Evolutionary conservation across 2,888 invertebrate species (phyloP).

Genomic region (Sinohyriopsis cumingii): DNA sequence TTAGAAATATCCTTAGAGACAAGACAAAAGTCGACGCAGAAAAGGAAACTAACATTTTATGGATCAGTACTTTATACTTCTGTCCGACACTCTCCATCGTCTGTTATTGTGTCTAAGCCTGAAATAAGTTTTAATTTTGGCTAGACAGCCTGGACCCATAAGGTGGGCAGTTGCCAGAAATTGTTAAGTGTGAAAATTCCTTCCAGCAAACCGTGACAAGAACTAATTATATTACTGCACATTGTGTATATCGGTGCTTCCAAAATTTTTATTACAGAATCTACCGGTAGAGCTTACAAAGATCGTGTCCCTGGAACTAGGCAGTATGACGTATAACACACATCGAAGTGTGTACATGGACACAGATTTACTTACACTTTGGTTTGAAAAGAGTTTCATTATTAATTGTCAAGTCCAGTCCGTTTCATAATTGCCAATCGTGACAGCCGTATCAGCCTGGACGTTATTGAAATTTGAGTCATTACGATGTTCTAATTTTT

Average conservation of each 20-base stretch:
- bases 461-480: not conserved
- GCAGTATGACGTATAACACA: not conserved
- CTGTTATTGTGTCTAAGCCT: too few relatives aligned
- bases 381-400: conserved; percentile 7
- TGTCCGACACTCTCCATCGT: too few relatives aligned
- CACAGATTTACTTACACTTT: not conserved
- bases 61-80: too few relatives aligned
- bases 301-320: conserved; percentile 6
- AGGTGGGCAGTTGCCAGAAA: too few relatives aligned
- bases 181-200: too few relatives aligned
- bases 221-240: conserved; percentile 4
- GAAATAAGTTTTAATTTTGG: too few relatives aligned
- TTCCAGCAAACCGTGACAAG: conserved; percentile 1
- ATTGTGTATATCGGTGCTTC: conserved; percentile 2
- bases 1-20: too few relatives aligned
- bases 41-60: too few relatives aligned
- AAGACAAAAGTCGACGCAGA: too few relatives aligned
- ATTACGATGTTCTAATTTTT: too few relatives aligned
- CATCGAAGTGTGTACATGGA: conserved; percentile 17
- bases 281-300: not conserved
- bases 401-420: not conserved
- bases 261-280: conserved; percentile 12
- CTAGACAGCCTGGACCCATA: too few relatives aligned
- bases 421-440: conserved; percentile 5
- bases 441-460: conserved; percentile 4